Conservation (phyloP, 92 coral and sea anemone genomes). For the Plumapathes pennacea region DNA sequence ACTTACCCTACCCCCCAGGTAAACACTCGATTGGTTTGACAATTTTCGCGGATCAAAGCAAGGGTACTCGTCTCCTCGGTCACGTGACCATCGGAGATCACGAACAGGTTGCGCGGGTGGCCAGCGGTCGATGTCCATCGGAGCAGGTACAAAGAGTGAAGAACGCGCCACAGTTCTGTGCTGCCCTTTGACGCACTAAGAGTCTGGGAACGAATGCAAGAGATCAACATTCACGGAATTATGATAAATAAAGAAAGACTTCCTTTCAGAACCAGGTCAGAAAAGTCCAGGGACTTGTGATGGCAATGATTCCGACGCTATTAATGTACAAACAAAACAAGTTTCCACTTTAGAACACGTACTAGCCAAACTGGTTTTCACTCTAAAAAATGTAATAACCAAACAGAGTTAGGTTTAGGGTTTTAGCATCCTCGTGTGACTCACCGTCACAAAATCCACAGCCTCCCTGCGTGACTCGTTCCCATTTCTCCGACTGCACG, state of each 20-base stretch:
- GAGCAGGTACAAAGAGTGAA: constrained; percentile 62
- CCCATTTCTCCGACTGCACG: constrained; percentile 55
- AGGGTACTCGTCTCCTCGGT: constrained; percentile 79
- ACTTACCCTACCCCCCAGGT: constrained; percentile 92
- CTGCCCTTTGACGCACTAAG: constrained; percentile 65
- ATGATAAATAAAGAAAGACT: not conserved
- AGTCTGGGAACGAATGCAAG: constrained; percentile 39
- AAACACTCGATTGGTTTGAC: constrained; percentile 63
- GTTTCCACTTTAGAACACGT: too few relatives aligned
- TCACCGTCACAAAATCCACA: constrained; percentile 66
- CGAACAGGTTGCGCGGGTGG: constrained; percentile 79
- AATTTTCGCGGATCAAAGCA: constrained; percentile 41
- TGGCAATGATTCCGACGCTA: too few relatives aligned
- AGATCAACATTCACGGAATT: too few relatives aligned
- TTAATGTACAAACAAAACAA: too few relatives aligned
- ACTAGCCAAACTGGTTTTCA: too few relatives aligned
- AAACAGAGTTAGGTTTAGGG: too few relatives aligned
- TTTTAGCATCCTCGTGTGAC: not conserved
- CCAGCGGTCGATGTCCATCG: constrained; percentile 63
- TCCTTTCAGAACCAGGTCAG: too few relatives aligned
- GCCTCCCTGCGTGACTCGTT: constrained; percentile 47
- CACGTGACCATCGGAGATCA: constrained; percentile 98
- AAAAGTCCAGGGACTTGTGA: not conserved
- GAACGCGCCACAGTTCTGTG: constrained; percentile 84
- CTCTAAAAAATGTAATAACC: too few relatives aligned